Evolutionary conservation across 2,113 vertebrate species (phyloP), one percentile per base, ranked within the genome.

Genomic region (Macquaria ambigua): DNA sequence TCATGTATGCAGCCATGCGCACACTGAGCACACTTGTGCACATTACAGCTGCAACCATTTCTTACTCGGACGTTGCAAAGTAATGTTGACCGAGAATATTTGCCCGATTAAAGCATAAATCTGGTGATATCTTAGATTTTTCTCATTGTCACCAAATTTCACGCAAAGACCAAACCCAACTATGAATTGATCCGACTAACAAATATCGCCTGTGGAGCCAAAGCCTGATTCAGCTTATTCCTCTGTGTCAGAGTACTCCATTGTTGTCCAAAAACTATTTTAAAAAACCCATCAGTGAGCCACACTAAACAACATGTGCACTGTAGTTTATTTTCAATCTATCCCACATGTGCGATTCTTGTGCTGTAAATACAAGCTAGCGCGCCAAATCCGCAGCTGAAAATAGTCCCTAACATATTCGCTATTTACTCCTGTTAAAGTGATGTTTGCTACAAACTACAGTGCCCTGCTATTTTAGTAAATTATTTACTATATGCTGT

Each of bases 21-120:
- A 79, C 21, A 67, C 52, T 21, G 34, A 61, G 48, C 79, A 64
- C 53, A 53, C 67, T 41, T 25, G n/a, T 77, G 76, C 85, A 82
- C 68, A 70, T 52, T n/a, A 23, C 72, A 89, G 77, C 84, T 83
- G 79, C 79, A 83, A 16, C 25, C 61, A 8, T 34, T 43, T 70
- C n/a, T 62, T 64, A 53, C 52, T 62, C 28, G 58, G 16, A 56
- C 10, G 16, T 41, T 21, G 46, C 8, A 28, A 16, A 23, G 61
- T 50, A 58, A 43, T 18, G 23, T 14, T n/a, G 53, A 14, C 5
- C 50, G 52, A 62, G 46, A 72, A 20, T 43, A 56, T 48, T 20
- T 4, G 16, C 16, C 41, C 8, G 8, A 52, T 70, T 48, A 46
- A 64, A 73, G 59, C 34, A 14, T 1, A 25, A 11, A 5, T 37